A percentile compares a stretch with the other conserved stretches of the same genome.
These are phyloP conservation scores for Nyctalus aviator DNA, from an alignment of 2,797 vertebrate genomes.

Conservation along the genomic window DNA sequence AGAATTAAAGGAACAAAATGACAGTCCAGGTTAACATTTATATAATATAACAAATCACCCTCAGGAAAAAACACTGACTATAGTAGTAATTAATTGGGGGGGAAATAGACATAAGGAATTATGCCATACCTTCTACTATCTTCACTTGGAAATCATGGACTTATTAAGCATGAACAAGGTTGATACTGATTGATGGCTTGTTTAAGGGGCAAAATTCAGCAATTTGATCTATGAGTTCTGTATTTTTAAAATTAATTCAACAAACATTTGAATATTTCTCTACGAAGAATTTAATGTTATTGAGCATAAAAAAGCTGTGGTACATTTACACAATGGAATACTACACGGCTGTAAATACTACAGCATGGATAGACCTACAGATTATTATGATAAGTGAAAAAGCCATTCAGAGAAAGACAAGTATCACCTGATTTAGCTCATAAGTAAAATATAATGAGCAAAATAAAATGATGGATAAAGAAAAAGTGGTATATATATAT, in stretches of 20 bases:
- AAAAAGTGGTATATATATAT: no score
- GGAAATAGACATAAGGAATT: background rate
- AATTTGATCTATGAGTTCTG: background rate
- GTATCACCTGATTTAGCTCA: background rate
- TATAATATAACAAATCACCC: background rate
- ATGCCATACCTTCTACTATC: background rate
- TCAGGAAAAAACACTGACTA: background rate
- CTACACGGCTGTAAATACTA: background rate
- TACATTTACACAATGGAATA: background rate
- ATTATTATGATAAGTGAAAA: background rate
- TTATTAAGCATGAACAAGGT: background rate
- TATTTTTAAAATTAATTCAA: constrained; percentile 53
- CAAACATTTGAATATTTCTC: background rate
- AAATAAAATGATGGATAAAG: background rate
- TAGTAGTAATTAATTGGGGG: background rate
- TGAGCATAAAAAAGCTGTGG: background rate
- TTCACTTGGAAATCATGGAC: constrained; percentile 1
- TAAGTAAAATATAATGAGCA: background rate
- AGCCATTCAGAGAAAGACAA: background rate
- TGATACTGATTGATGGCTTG: background rate
- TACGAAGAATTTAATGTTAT: constrained; percentile 40
- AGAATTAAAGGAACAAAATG: constrained; percentile 8
- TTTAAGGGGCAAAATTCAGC: background rate
- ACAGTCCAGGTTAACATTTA: constrained; percentile 1
- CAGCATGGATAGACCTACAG: background rate